Conservation (phyloP, 2,888 invertebrate genomes). For the Sphinx pinastri region DNA sequence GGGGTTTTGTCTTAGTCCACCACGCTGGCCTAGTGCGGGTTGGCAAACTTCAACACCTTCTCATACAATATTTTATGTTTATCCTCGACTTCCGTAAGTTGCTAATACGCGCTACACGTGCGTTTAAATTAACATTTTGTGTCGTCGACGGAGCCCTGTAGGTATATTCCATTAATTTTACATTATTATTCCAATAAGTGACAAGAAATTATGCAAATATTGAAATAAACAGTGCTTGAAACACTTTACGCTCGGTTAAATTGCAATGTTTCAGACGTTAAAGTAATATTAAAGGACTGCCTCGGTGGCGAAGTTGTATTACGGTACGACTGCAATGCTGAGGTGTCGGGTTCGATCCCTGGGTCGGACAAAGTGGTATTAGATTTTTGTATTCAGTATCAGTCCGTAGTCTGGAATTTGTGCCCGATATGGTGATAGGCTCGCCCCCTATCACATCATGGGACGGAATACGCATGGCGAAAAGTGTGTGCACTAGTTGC, state of each 20-base stretch:
- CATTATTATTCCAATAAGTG: constrained; percentile 50
- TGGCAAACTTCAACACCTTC: neutral
- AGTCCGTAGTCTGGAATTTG: too few relatives aligned
- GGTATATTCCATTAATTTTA: constrained; percentile 49
- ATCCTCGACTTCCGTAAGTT: neutral
- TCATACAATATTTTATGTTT: neutral
- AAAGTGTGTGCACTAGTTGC: too few relatives aligned
- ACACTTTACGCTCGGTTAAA: constrained; percentile 51
- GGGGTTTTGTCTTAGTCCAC: too few relatives aligned
- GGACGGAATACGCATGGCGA: too few relatives aligned
- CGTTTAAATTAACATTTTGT: neutral
- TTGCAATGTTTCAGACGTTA: constrained; percentile 46
- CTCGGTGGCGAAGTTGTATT: too few relatives aligned
- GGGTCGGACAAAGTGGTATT: too few relatives aligned
- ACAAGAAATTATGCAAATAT: constrained; percentile 58
- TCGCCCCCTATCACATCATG: too few relatives aligned
- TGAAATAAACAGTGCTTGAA: constrained; percentile 50
- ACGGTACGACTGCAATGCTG: too few relatives aligned
- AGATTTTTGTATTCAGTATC: too few relatives aligned
- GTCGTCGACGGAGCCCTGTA: constrained; percentile 15
- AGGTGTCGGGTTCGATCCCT: too few relatives aligned
- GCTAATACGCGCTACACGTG: neutral
- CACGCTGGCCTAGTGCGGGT: too few relatives aligned
- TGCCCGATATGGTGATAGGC: too few relatives aligned
- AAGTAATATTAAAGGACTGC: constrained; percentile 37